A percentile compares a stretch with the other conserved stretches of the same genome.
Conservation (phyloP, 2,113 vertebrate species). For the Otolemur garnettii region DNA sequence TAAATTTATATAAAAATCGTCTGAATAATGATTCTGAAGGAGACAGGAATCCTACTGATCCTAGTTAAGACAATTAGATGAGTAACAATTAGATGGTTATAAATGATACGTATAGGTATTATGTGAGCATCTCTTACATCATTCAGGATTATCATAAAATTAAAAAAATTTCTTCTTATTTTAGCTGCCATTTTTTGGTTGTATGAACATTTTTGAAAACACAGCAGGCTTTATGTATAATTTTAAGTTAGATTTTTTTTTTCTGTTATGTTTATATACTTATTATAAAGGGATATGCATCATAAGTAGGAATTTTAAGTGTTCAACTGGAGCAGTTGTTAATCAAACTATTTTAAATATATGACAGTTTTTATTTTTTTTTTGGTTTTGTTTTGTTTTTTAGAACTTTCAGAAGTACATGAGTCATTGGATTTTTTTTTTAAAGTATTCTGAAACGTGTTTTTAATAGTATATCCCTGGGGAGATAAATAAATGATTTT, state of each 20-base stretch:
- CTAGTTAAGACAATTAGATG: neutral
- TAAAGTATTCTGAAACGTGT: neutral
- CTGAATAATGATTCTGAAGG: conserved; percentile 53
- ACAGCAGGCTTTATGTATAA: neutral
- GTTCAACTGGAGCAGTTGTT: neutral
- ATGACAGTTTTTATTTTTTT: neutral
- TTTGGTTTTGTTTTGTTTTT: neutral
- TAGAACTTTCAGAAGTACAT: conserved; percentile 2
- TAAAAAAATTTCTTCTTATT: conserved; percentile 43
- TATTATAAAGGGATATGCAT: neutral
- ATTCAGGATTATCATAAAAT: neutral
- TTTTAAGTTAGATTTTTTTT: conserved; percentile 12
- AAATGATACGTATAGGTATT: conserved; percentile 6
- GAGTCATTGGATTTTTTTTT: conserved; percentile 11
- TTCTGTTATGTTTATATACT: neutral
- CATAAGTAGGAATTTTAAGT: conserved; percentile 49
- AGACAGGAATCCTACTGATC: conserved; percentile 53
- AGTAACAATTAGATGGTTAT: conserved; percentile 1
- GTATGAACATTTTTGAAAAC: neutral
- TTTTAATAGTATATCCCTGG: conserved; percentile 3
- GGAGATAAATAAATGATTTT: conserved; percentile 37
- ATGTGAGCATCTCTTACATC: neutral
- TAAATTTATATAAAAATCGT: conserved; percentile 47
- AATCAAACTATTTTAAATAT: conserved; percentile 41
- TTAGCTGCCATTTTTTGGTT: conserved; percentile 48